Percentiles rank a stretch among this genome's conserved stretches.
Conservation (phyloP, 2,797 vertebrate genomes). For the Mormyrus hasselquistii region DNA sequence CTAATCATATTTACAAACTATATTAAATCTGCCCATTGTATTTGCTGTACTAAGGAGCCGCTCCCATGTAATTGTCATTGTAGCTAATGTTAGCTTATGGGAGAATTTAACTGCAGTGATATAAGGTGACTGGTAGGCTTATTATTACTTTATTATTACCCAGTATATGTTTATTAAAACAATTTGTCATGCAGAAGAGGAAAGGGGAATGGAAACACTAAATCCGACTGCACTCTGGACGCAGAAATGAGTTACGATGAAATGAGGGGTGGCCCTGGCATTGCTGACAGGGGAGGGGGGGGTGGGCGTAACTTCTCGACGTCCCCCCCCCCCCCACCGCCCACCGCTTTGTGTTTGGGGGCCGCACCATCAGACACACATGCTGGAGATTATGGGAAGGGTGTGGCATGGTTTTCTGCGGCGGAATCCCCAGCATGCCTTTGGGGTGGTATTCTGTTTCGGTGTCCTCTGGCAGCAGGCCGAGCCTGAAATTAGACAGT, state of each 20-base stretch:
- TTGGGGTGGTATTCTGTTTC: neutral
- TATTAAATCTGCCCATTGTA: conserved; percentile 99
- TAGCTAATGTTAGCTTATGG: conserved; percentile 89
- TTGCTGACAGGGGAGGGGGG: conserved; percentile 65
- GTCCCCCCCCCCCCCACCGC: conserved; percentile 71
- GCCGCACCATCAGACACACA: conserved; percentile 86
- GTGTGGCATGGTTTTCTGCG: neutral
- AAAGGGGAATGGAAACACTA: conserved; percentile 95
- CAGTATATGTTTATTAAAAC: conserved; percentile 99
- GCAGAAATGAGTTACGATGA: conserved; percentile 93
- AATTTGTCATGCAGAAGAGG: conserved; percentile 99
- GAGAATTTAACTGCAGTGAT: conserved; percentile 98
- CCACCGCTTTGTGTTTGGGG: conserved; percentile 87
- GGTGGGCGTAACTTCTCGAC: conserved; percentile 48
- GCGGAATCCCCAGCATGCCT: neutral
- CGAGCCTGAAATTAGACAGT: neutral
- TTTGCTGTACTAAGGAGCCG: conserved; percentile 86
- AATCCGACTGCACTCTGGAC: conserved; percentile 88
- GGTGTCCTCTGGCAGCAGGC: neutral
- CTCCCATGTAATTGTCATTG: conserved; percentile 94
- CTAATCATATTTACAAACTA: conserved; percentile 99
- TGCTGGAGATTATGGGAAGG: conserved; percentile 72
- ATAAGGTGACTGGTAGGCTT: conserved; percentile 97
- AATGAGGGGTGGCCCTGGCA: conserved; percentile 76
- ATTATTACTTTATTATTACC: conserved; percentile 99